Evolutionary conservation across 2,113 vertebrate species (phyloP).

Genomic region (Ailuropoda melanoleuca): DNA sequence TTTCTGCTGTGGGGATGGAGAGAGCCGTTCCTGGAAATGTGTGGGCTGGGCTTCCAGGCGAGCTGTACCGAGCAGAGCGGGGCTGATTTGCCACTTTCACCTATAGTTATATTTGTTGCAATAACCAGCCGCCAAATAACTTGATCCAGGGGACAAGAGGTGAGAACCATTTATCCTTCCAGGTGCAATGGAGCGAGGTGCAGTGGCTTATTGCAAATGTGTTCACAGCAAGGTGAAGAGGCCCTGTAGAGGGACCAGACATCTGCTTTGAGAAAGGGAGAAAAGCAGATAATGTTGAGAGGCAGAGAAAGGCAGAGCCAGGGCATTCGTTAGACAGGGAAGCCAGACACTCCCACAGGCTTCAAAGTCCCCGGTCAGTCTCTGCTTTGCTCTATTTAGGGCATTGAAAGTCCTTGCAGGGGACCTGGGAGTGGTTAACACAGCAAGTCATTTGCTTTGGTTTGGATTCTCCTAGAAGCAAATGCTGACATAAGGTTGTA

Average conservation of each 20-base stretch:
- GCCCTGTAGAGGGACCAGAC: not conserved
- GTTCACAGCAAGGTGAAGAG: constrained; percentile 49
- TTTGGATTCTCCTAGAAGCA: not conserved
- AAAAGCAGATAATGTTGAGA: constrained; percentile 24
- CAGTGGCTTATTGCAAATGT: constrained; percentile 33
- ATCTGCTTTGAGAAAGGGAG: not conserved
- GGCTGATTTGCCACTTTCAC: not conserved
- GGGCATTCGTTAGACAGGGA: not conserved
- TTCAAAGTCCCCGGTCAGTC: not conserved
- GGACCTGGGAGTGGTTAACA: not conserved
- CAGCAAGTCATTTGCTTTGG: not conserved
- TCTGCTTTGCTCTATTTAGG: not conserved
- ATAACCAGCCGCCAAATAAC: constrained; percentile 66
- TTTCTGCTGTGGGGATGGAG: not conserved
- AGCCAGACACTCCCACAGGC: not conserved
- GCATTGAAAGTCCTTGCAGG: not conserved
- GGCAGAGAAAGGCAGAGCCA: not conserved
- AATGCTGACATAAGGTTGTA: not conserved
- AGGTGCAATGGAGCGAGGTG: not conserved
- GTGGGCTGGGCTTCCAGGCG: not conserved
- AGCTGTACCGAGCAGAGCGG: not conserved
- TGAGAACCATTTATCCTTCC: constrained; percentile 69
- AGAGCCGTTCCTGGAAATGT: not conserved
- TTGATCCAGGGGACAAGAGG: constrained; percentile 32
- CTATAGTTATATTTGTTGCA: constrained; percentile 60